phyloP scores from a whole-genome alignment of 2,113 vertebrate species.

The Panthera leo region DNA sequence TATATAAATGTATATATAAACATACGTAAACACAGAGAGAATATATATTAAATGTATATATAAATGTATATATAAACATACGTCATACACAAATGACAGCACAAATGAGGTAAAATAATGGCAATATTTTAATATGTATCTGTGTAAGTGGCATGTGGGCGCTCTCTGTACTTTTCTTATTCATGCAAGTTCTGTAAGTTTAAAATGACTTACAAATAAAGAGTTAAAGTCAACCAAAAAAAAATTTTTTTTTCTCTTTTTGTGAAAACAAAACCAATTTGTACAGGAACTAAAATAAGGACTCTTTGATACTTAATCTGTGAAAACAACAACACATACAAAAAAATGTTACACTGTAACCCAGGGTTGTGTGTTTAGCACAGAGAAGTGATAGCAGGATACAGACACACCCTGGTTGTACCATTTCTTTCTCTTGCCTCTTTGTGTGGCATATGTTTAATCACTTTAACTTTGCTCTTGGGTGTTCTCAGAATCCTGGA shows the following conservation, averaged over 20 bases:
- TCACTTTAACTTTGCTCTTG: background rate
- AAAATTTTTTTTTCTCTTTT: background rate
- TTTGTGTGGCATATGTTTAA: background rate
- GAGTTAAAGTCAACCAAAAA: background rate
- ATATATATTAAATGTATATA: background rate
- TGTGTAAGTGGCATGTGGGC: background rate
- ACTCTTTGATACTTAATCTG: slow-evolving; percentile 29
- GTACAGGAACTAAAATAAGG: background rate
- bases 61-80: background rate
- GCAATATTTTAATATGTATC: background rate
- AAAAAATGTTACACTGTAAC: background rate
- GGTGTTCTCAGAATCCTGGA: background rate
- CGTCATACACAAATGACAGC: background rate
- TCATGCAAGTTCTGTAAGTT: background rate
- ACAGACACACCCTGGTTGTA: background rate
- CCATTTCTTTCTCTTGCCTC: background rate
- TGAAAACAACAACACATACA: background rate
- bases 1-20: background rate
- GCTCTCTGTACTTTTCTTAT: background rate
- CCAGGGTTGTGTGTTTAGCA: background rate
- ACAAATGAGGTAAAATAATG: background rate
- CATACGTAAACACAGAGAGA: too few species aligned
- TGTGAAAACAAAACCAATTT: background rate
- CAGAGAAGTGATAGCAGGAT: background rate
- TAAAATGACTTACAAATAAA: slow-evolving; percentile 54